Base-by-base conservation (phyloP, 2,888 invertebrate species). In the Drosophila testacea region DNA sequence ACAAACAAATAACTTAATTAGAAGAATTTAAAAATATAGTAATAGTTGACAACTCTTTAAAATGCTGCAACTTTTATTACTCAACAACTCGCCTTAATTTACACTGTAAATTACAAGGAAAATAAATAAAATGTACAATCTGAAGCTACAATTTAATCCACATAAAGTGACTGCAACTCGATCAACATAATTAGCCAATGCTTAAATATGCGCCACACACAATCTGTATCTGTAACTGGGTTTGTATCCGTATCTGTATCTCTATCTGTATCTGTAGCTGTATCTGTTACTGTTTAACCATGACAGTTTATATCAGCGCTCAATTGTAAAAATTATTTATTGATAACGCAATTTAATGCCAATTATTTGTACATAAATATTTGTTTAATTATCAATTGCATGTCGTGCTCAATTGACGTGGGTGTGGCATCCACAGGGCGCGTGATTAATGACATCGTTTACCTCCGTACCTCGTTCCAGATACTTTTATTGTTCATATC, bases 341-440 rank as follows among this genome's bases (percentile, higher is more conserved):
- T 81, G 91, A 90, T 91, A 91, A 87, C 88, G 90, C 83, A 89
- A 90, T 91, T 91, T 91, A 91, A 91, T 83, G 84, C 76, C 89
- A 89, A 89, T 90, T 91, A 89, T 90, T 91, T 87, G 85, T 88
- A 83, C 82, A 81, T 83, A 82, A 89, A 89, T 88, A 88, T 85
- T 88, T 88, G 71, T 72, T 78, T 76, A 81, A 88, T 85, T 83
- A 81, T 85, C 86, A 81, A 85, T 85, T 83, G 79, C 81, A 79
- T 82, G 79, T 81, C 67, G 71, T 39, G 41, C 42, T 69, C 64
- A 73, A 63, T 77, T 65, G 44, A 59, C 48, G 59, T 68, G 83
- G 68, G 73, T 67, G 81, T 64, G 64, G 56, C 63, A 38, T 27
- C 30, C 55, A 39, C 41, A 30, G 16, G 50, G 34, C 63, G 65